Conservation (phyloP, 2,797 vertebrate species). For the Gorsachius magnificus region DNA sequence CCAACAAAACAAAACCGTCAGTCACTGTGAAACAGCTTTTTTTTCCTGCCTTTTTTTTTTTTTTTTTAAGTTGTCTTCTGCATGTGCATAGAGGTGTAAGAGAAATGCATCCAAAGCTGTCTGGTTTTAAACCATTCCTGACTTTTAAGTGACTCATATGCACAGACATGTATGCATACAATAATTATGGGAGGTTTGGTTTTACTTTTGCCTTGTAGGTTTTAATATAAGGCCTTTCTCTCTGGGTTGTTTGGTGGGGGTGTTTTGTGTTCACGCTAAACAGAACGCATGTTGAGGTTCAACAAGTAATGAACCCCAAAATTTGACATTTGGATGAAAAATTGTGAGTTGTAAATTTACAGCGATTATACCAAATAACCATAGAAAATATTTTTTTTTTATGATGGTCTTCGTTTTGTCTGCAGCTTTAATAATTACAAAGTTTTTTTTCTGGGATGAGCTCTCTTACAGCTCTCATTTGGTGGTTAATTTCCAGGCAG, state of each 20-base stretch:
- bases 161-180: not conserved
- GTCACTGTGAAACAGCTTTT: not conserved
- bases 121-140: not conserved
- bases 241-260: not conserved
- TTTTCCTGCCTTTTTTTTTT: not conserved
- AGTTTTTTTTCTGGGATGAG: not conserved
- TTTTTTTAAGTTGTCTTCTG: not conserved
- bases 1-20: not conserved
- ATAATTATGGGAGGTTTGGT: not conserved
- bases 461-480: not conserved
- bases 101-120: not conserved
- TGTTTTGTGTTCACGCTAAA: not conserved
- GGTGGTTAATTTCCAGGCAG: not conserved
- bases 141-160: not conserved
- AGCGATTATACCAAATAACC: not conserved
- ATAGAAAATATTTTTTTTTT: not conserved
- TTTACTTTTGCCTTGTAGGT: not conserved
- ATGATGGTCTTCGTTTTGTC: not conserved
- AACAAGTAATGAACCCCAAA: not conserved
- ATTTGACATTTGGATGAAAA: not conserved
- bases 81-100: not conserved
- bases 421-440: not conserved
- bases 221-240: not conserved
- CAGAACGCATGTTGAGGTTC: accelerated
- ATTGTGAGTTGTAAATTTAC: not conserved